These are phyloP conservation scores for Nyctibius grandis DNA, from an alignment of 2,797 vertebrate species.

Conservation along the genomic window DNA sequence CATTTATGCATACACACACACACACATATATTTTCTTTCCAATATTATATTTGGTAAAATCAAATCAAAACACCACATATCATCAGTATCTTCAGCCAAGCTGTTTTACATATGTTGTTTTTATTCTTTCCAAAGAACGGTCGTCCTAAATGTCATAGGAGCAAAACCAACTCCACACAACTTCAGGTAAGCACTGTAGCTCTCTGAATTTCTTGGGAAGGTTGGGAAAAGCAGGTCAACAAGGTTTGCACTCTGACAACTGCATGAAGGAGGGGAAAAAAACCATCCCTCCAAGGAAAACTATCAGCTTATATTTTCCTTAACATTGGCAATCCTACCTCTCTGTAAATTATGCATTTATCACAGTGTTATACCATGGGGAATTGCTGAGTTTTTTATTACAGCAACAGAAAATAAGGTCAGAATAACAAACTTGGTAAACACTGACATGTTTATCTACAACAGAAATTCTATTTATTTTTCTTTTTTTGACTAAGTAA, in stretches of 20 bases:
- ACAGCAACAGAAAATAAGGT: background rate
- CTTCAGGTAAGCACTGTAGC: background rate
- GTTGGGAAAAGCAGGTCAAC: background rate
- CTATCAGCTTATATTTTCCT: background rate
- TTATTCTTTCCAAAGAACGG: background rate
- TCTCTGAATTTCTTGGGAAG: background rate
- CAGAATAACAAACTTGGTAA: background rate
- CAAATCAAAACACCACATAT: background rate
- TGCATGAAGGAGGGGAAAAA: background rate
- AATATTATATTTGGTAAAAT: background rate
- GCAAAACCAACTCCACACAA: background rate
- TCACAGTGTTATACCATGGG: background rate
- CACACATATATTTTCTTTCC: fast-evolving
- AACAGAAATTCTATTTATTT: background rate
- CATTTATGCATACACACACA: background rate
- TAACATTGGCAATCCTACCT: background rate
- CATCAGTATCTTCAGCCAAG: background rate
- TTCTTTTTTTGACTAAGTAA: background rate
- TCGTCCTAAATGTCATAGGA: constrained; percentile 11
- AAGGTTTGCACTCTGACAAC: background rate
- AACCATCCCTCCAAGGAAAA: background rate
- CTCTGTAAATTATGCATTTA: background rate
- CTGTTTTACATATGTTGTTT: background rate
- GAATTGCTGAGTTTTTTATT: background rate
- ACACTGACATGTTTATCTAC: background rate